Evolutionary conservation across 2,888 invertebrate species (phyloP), one percentile per base, ranked within the genome.

Genomic region (Dimorphilus gyrociliatus): DNA sequence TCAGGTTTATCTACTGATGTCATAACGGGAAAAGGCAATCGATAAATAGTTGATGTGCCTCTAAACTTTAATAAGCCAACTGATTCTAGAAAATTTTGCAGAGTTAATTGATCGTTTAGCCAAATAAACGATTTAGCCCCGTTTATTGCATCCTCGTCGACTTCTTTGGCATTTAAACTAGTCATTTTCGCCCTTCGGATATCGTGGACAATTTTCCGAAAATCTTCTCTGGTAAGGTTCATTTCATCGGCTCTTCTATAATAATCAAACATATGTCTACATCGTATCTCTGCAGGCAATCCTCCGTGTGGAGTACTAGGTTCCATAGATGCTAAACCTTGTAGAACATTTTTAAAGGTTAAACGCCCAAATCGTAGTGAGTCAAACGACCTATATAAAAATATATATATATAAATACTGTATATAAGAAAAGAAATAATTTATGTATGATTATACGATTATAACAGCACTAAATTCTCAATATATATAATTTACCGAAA

Each of bases 241-340:
- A n/a, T n/a, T n/a, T n/a, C n/a, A n/a, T n/a, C n/a, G n/a, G n/a
- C n/a, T n/a, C n/a, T n/a, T n/a, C n/a, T 54, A 42, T 56, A 60
- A 42, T 68, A 77, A 63, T 72, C 66, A 48, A 76, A 77, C 38
- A 77, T 75, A 48, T 74, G 77, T 46, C 72, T 64, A 53, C 75
- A 75, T 19, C 77, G 63, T 40, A 75, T 66, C 53, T 77, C 76
- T 0, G 74, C 76, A 1, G 73, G 64, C 17, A 67, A 44, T 1
- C 74, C 73, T 13, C 69, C 73, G 56, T 76, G 76, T 27, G 67
- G 69, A 1, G 75, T 75, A 21, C 48, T 53, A 0, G 75, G 74
- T 45, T 78, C 77, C 40, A 74, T 52, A 0, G 73, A 72, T 2
- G 75, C 74, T 17, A 72, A 44, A 49, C 76, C 73, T 39, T 71